Percentiles rank a stretch among this genome's conserved stretches.
phyloP scores from a whole-genome alignment of 2,797 vertebrate genomes.

The Alca torda region DNA sequence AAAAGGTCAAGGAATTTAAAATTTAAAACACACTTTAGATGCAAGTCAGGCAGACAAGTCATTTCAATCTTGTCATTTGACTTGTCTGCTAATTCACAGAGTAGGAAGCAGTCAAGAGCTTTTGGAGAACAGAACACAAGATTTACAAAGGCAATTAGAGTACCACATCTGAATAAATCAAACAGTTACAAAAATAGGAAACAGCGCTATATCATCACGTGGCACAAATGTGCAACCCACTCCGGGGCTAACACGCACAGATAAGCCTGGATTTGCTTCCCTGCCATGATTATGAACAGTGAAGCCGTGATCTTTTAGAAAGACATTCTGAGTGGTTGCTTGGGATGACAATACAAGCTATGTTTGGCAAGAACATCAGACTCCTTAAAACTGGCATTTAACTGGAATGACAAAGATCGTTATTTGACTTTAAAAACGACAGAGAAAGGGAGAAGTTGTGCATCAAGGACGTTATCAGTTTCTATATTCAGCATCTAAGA shows the following conservation, averaged over 20 bases:
- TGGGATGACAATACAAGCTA: neutral
- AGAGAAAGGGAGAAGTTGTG: neutral
- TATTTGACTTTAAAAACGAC: neutral
- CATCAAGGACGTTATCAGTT: neutral
- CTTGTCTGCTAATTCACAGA: neutral
- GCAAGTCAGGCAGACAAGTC: neutral
- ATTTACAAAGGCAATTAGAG: neutral
- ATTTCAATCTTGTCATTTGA: neutral
- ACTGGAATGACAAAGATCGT: neutral
- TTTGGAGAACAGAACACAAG: neutral
- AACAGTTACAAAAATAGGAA: neutral
- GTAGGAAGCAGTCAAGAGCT: neutral
- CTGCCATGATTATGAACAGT: neutral
- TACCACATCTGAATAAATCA: neutral
- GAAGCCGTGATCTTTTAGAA: neutral
- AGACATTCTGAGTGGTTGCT: neutral
- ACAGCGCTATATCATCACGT: neutral
- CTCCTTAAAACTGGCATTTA: neutral
- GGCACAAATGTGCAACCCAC: neutral
- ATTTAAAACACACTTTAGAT: constrained; percentile 14
- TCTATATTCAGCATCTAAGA: neutral
- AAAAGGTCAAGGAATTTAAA: constrained; percentile 48
- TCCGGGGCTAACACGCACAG: neutral
- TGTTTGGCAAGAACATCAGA: neutral
- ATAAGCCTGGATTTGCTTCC: neutral